Evolutionary conservation across 2,888 invertebrate genomes (phyloP).

Genomic region (Hypomecis punctinalis): DNA sequence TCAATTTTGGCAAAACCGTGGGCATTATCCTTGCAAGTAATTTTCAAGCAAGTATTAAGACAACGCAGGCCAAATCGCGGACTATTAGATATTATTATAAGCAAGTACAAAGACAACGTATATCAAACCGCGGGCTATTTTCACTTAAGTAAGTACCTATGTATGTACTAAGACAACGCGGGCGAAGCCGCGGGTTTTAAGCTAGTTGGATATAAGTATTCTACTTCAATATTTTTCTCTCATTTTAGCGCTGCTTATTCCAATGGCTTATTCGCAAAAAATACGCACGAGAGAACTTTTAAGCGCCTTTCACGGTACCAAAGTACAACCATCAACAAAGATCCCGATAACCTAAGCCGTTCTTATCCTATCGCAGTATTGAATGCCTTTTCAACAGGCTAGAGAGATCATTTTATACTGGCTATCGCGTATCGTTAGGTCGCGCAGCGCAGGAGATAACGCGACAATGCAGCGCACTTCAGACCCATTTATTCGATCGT

Average conservation of each 20-base stretch:
- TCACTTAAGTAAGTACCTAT: too few relatives aligned
- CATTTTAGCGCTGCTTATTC: slow-evolving; percentile 1
- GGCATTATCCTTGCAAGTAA: too few relatives aligned
- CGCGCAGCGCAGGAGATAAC: slow-evolving; percentile 61
- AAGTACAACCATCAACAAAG: slow-evolving; percentile 31
- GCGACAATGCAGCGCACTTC: slow-evolving; percentile 72
- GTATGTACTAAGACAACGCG: too few relatives aligned
- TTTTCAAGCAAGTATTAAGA: too few relatives aligned
- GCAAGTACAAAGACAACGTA: too few relatives aligned
- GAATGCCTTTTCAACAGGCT: slow-evolving; percentile 41
- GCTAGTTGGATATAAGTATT: too few relatives aligned
- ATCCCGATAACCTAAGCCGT: slow-evolving; percentile 28
- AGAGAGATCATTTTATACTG: slow-evolving; percentile 63
- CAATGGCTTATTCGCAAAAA: slow-evolving; percentile 14
- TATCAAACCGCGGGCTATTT: too few relatives aligned
- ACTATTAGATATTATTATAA: too few relatives aligned
- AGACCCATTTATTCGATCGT: slow-evolving; percentile 70
- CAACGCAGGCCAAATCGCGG: too few relatives aligned
- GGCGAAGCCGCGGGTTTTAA: too few relatives aligned
- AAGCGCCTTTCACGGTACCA: slow-evolving; percentile 16
- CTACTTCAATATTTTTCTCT: background rate
- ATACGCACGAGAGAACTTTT: slow-evolving; percentile 28
- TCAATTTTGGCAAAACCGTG: too few relatives aligned
- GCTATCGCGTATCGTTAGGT: slow-evolving; percentile 60
- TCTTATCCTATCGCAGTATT: slow-evolving; percentile 21